Evolutionary conservation across 2,888 invertebrate genomes (phyloP).

Genomic region (Furcula furcula): DNA sequence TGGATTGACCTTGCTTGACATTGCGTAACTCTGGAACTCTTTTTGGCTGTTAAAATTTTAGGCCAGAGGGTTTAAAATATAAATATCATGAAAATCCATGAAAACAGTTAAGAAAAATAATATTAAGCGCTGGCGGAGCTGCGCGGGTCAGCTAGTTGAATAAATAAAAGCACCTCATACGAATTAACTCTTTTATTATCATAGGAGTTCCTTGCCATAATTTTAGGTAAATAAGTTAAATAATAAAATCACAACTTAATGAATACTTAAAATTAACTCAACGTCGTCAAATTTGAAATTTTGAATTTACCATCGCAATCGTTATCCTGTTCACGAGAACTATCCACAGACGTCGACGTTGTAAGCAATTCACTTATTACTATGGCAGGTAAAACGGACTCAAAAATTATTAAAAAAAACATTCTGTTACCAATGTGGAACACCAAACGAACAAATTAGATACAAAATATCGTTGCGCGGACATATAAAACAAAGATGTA

Average conservation of each 20-base stretch:
- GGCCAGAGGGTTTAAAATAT: no score
- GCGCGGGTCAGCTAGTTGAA: no score
- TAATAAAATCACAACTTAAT: slow-evolving; percentile 80
- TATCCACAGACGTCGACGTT: slow-evolving; percentile 57
- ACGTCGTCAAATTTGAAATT: slow-evolving; percentile 61
- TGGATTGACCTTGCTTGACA: no score
- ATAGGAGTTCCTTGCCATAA: slow-evolving; percentile 79
- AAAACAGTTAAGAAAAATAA: no score
- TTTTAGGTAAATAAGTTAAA: slow-evolving; percentile 80
- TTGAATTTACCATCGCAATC: slow-evolving; percentile 47
- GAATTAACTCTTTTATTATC: slow-evolving; percentile 74
- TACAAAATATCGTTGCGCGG: slow-evolving; percentile 42
- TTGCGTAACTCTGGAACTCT: no score
- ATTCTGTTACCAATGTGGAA: slow-evolving; percentile 57
- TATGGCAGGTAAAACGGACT: slow-evolving; percentile 77
- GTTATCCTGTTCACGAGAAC: no score
- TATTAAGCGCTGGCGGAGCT: no score
- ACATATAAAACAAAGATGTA: slow-evolving; percentile 20
- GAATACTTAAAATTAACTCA: slow-evolving; percentile 79
- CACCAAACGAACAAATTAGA: slow-evolving; percentile 54
- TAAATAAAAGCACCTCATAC: slow-evolving; percentile 39
- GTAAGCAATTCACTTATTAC: slow-evolving; percentile 69
- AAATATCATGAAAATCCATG: no score
- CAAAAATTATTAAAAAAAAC: slow-evolving; percentile 68
- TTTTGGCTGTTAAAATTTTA: no score